These are phyloP conservation scores for Aphaenogaster rudis DNA, from an alignment of 1,140 invertebrate species.

Conservation along the genomic window DNA sequence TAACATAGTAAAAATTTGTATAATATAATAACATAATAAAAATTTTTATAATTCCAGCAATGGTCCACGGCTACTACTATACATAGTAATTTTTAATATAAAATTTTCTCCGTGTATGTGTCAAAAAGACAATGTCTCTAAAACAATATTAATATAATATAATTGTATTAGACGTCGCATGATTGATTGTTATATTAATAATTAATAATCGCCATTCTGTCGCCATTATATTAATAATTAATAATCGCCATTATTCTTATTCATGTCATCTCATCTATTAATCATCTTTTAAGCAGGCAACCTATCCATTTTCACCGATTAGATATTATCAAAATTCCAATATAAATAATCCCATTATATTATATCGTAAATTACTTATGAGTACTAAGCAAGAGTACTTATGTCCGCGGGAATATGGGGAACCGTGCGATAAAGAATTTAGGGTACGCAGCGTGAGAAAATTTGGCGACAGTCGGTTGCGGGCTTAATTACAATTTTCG, in stretches of 20 bases:
- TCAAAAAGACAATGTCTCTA: background rate
- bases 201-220: background rate
- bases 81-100: no score
- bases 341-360: background rate
- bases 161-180: background rate
- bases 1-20: no score
- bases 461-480: slow-evolving; percentile 17
- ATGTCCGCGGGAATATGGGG: background rate
- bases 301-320: background rate
- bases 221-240: slow-evolving; percentile 1
- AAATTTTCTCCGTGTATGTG: no score
- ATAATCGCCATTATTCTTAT: background rate
- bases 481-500: slow-evolving; percentile 53
- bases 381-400: background rate
- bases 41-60: no score
- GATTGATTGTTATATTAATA: background rate
- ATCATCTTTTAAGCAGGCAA: background rate
- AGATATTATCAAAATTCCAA: background rate
- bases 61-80: no score
- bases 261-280: background rate
- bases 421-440: background rate
- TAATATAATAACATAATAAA: no score
- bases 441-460: background rate
- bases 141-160: background rate
- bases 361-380: background rate